Conservation (phyloP, 2,888 invertebrate species). For the Cephus sareptanus region DNA sequence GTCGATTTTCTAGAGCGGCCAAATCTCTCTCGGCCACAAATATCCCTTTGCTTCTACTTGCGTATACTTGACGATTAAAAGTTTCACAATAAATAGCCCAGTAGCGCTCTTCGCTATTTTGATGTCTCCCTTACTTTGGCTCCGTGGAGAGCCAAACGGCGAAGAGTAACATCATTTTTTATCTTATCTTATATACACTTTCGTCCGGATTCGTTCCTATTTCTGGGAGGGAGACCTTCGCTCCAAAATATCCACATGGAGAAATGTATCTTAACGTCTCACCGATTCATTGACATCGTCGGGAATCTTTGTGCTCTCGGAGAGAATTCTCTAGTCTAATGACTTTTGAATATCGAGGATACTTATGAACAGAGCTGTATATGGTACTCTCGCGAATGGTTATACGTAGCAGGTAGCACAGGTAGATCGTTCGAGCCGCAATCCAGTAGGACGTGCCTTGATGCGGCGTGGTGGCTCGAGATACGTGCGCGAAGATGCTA, state of each 20-base stretch:
- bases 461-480: conserved; percentile 61
- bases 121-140: background rate
- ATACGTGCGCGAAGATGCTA: conserved; percentile 63
- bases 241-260: conserved; percentile 14
- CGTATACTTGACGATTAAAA: background rate
- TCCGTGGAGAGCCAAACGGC: background rate
- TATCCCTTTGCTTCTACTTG: conserved; percentile 29
- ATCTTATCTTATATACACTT: background rate
- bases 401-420: conserved; percentile 44
- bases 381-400: background rate
- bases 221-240: conserved; percentile 18
- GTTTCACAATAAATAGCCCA: background rate
- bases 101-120: background rate
- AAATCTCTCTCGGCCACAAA: conserved; percentile 40
- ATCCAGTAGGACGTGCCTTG: conserved; percentile 65
- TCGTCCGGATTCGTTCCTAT: background rate
- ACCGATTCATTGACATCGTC: background rate
- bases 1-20: conserved; percentile 33
- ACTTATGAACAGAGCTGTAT: conserved; percentile 11
- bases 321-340: background rate
- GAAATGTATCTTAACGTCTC: background rate
- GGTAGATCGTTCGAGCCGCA: conserved; percentile 56
- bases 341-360: background rate
- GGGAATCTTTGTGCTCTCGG: background rate
- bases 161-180: background rate